Evolutionary conservation across 2,113 vertebrate genomes (phyloP), one percentile per base, ranked within the genome.

Genomic region (Cebidichthys violaceus): DNA sequence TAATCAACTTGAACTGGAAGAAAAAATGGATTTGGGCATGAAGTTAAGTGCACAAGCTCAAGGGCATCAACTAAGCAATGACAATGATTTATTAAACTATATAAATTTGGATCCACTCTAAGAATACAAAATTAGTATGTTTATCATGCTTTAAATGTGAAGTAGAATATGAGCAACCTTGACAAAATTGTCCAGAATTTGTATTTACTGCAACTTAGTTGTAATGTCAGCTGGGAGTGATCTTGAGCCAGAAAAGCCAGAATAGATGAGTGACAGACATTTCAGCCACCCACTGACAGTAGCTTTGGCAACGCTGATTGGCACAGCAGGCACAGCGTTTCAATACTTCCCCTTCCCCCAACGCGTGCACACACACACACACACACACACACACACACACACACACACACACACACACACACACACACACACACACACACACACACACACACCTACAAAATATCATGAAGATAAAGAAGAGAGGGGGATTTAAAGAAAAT

Each of bases 201-300:
- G 43, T 72, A 77, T 82, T 85, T 55, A 73, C 47, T 81, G 85
- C n/a, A 76, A 59, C 54, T 72, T 41, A 29, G 39, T 15, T 57
- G 57, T 71, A 39, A 78, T 88, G 67, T 77, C 60, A 73, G 22
- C 47, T 80, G 62, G 66, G 71, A 74, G 35, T 66, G 73, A 72
- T 64, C 69, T 54, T 71, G 33, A 68, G 35, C 24, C 35, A 79
- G 59, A 70, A 70, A 67, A 81, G 73, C 24, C 29, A 76, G n/a
- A 78, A 78, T 57, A 78, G 60, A 89, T 88, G 87, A 90, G 24
- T 88, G 90, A 93, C 89, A 91, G 87, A 73, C 77, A 67, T 88
- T 89, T 85, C 88, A 89, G 90, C 88, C 92, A 90, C 91, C 92
- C 90, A 87, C 92, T 89, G 92, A 85, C 87, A 70, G 86, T 73